Base-by-base conservation (phyloP, 2,888 invertebrate genomes). In the Aquatica leii region DNA sequence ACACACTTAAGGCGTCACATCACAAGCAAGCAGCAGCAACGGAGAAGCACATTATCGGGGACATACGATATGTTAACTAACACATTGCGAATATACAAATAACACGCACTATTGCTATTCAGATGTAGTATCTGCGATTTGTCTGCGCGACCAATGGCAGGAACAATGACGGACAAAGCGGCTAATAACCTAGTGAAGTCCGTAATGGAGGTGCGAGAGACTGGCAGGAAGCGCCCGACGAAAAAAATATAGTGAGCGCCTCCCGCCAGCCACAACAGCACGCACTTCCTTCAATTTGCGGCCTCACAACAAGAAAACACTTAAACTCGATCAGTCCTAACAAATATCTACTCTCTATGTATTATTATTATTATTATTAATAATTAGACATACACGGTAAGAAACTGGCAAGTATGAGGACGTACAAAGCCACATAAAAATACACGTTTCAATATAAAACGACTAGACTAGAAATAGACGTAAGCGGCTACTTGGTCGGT, bases 81-180 rank as follows among this genome's bases (percentile, higher is more conserved):
- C 74, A 78, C 77, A 76, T 59, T 74, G 69, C 69, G 70, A 66
- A 67, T 70, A 70, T 69, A 65, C 60, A 65, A 62, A 65, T 68
- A 69, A 78, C 77, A 78, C 77, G 74, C 76, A 78, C 80, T 81
- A 81, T 81, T 81, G 80, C 80, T 81, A 81, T 80, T 63, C 77
- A 79, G 77, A 79, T 78, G 76, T 76, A 75, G 65, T 68, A 70
- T 75, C 67, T 74, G 76, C 74, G 75, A 75, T 75, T 74, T 76
- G 73, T 75, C 74, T 73, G 74, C 74, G 74, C 74, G 71, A 73
- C 69, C 71, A 72, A 76, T 82, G 82, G 82, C 81, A 82, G 82
- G 81, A 82, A 81, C 82, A 76, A 74, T 78, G 78, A 81, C 81
- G 82, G 81, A 82, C 81, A 82, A 82, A 82, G 81, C 81, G 76